Conservation (phyloP, 2,888 invertebrate genomes). For the Vannuccia rotundouncinata region DNA sequence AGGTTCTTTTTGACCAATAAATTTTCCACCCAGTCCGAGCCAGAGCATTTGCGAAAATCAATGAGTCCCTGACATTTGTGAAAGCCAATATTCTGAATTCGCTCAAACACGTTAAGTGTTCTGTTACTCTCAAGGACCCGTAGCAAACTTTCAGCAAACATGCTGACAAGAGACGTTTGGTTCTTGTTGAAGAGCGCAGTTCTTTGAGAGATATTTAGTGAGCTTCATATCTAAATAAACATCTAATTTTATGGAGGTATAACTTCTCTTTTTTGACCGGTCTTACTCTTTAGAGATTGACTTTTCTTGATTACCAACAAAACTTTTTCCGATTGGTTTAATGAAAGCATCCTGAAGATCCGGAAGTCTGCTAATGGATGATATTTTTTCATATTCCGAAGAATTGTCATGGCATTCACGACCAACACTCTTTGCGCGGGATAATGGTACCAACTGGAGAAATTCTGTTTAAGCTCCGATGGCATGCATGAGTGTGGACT, state of each 20-base stretch:
- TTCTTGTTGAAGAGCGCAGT: constrained; percentile 59
- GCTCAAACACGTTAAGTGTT: constrained; percentile 31
- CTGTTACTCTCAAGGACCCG: constrained; percentile 10
- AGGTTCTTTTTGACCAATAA: background rate
- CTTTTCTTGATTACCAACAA: background rate
- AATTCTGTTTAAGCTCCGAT: too few relatives aligned
- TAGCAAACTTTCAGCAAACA: constrained; percentile 1
- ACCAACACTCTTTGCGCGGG: background rate
- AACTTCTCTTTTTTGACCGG: background rate
- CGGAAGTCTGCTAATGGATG: background rate
- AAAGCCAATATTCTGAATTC: constrained; percentile 31
- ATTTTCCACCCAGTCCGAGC: background rate
- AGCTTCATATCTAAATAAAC: background rate
- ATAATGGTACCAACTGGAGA: background rate
- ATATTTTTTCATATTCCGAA: background rate
- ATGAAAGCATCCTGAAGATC: constrained; percentile 16
- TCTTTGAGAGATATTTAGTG: background rate
- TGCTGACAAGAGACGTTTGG: constrained; percentile 40
- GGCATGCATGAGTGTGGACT: constrained; percentile 7
- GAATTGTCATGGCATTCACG: background rate
- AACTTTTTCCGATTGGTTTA: background rate
- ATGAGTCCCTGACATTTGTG: constrained; percentile 29
- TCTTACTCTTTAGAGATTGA: constrained; percentile 12
- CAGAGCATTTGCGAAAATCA: background rate
- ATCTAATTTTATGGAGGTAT: background rate